Base-by-base conservation (phyloP, 2,113 vertebrate genomes). In the Elephantulus edwardii region DNA sequence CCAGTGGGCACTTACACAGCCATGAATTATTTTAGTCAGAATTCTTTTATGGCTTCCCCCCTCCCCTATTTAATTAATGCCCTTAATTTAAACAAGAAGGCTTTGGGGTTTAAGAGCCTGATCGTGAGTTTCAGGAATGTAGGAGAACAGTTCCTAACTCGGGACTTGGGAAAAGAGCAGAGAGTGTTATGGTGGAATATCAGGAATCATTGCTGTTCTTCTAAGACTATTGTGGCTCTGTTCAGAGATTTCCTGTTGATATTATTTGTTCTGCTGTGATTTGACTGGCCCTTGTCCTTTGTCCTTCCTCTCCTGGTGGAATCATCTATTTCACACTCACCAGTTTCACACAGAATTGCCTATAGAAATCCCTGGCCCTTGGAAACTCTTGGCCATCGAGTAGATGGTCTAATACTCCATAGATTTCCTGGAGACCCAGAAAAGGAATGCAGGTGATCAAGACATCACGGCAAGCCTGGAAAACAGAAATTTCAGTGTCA, bases 391-490 rank as follows among this genome's bases (percentile, higher is more conserved):
- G 91, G 70, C 60, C 62, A 33, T 95, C 93, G 54, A 95, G 71
- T 80, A 95, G 94, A 40, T 91, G 88, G 13, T 96, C 94, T 81
- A 95, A 48, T 6, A 95, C 24, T 1, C 94, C 94, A n/a, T 78
- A 95, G 83, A 96, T 83, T 16, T 96, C 95, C 42, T 96, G 95
- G 35, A 96, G 90, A 22, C 95, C 95, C 95, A 96, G 88, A 64
- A 95, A 95, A 64, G 95, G 95, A 46, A 95, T 91, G 68, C 95
- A 95, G 93, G 78, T 22, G 17, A 86, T 14, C 80, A 96, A 81
- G 77, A 91, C 94, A 50, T 95, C 90, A 40, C 86, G 94, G 77
- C 96, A 95, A 64, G 95, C 95, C 96, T 96, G 52, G 48, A 93
- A 90, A 58, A 90, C 54, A 95, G 91, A 93, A 33, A 33, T 75